These are phyloP conservation scores for Amyelois transitella DNA, from an alignment of 1,140 invertebrate species.

Conservation along the genomic window DNA sequence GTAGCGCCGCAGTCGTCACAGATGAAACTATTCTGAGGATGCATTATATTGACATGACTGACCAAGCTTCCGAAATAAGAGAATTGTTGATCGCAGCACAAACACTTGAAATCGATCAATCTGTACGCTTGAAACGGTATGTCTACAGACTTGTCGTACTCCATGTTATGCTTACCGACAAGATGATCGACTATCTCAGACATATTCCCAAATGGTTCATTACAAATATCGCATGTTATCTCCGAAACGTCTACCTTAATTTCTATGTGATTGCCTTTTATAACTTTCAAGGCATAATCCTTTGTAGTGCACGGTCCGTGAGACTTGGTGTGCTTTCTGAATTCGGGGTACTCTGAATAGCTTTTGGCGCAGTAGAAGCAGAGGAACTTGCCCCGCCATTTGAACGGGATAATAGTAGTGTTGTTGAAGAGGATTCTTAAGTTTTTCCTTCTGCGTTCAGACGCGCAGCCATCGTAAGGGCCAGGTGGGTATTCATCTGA, in stretches of 20 bases:
- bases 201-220: conserved; percentile 33
- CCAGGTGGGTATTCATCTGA: conserved; percentile 46
- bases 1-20: conserved; percentile 48
- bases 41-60: conserved; percentile 44
- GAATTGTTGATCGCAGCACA: conserved; percentile 41
- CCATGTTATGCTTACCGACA: conserved; percentile 41
- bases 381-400: conserved; percentile 50
- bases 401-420: conserved; percentile 58
- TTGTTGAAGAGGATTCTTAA: conserved; percentile 60
- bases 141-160: conserved; percentile 44
- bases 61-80: conserved; percentile 43
- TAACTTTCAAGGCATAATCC: conserved; percentile 41
- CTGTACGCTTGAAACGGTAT: conserved; percentile 42
- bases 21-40: conserved; percentile 44
- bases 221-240: conserved; percentile 46
- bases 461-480: conserved; percentile 38
- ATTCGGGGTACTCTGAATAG: conserved; percentile 37
- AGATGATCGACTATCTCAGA: conserved; percentile 52
- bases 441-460: conserved; percentile 50
- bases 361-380: conserved; percentile 57
- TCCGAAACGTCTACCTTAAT: conserved; percentile 56
- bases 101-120: conserved; percentile 36
- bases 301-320: conserved; percentile 40
- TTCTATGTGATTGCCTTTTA: conserved; percentile 44
- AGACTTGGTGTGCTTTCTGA: conserved; percentile 49